Evolutionary conservation across 2,888 invertebrate species (phyloP), one percentile per base, ranked within the genome.

Genomic region (Cheilosia scutellata): DNA sequence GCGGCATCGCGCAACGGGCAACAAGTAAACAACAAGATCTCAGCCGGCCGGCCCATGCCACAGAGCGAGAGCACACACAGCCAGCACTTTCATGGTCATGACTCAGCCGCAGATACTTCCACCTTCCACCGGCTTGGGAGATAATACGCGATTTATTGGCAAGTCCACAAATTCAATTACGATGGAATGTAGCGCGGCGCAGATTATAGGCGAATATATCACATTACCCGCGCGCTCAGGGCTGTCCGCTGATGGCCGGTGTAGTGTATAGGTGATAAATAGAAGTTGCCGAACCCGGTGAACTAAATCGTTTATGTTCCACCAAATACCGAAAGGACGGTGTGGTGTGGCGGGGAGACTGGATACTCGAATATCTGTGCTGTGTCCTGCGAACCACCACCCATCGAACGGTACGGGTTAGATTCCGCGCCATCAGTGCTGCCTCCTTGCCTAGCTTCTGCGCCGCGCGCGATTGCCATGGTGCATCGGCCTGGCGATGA

Each of bases 91-190:
- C 86, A 86, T 86, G 86, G 86, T 82, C 86, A 86, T 86, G 86
- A 86, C 72, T 82, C 86, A 86, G 86, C 70, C 62, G 72, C 66
- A 66, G 76, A 76, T 71, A 86, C 47, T 47, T 47, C 47, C 47
- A 47, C 16, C 76, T 51, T 55, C 62, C 27, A 53, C 57, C 53
- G 57, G 44, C 57, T 25, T 63, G 62, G 63, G 82, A 87, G 87
- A 87, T 87, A 87, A 87, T 87, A 82, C 77, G 82, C 87, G 82
- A 87, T 87, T 87, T 87, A 87, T 87, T 87, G 87, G 82, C 87
- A 78, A 87, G 82, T 87, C 87, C 87, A 82, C 87, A 87, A 87
- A 87, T 87, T 87, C 87, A 87, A 87, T 87, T 87, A 87, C 82
- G 78, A 74, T 82, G 87, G 87, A 87, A 87, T 87, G 87, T 87